phyloP scores from a whole-genome alignment of 2,888 invertebrate species.

The Calameuta idolon region DNA sequence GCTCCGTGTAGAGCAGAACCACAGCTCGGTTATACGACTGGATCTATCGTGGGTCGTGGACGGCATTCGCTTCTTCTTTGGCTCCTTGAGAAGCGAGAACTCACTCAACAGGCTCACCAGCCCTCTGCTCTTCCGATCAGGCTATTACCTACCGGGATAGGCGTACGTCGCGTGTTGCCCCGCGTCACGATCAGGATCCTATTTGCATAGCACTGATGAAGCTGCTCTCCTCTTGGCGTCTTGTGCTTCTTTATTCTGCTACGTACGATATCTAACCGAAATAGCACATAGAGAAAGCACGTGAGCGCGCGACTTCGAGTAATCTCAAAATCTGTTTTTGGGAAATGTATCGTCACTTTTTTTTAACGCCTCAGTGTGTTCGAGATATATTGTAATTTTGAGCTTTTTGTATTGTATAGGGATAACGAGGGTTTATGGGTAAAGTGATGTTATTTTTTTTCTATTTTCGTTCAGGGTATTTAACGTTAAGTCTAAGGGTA shows the following conservation, averaged over 20 bases:
- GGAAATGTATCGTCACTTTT: background rate
- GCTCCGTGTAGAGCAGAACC: conserved; percentile 51
- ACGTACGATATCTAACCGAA: background rate
- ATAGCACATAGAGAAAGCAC: background rate
- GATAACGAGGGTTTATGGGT: background rate
- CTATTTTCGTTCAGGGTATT: background rate
- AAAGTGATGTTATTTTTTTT: background rate
- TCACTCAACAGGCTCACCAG: conserved; percentile 38
- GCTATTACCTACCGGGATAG: background rate
- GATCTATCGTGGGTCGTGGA: conserved; percentile 48
- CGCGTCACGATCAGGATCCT: conserved; percentile 65
- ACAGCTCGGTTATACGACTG: conserved; percentile 37
- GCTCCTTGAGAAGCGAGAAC: conserved; percentile 41
- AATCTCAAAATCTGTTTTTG: background rate
- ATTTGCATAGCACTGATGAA: conserved; percentile 65
- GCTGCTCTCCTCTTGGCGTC: conserved; percentile 44
- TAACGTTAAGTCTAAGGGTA: background rate
- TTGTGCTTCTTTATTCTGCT: background rate
- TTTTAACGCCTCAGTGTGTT: background rate
- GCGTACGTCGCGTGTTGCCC: conserved; percentile 54
- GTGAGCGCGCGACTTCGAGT: background rate
- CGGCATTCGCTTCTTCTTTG: conserved; percentile 21
- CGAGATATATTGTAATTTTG: background rate
- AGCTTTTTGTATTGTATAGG: background rate
- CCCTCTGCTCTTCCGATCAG: conserved; percentile 11